Percentiles rank a stretch among this genome's conserved stretches.
These are phyloP conservation scores for Lagopus muta DNA, from an alignment of 2,113 vertebrate species.

Conservation along the genomic window DNA sequence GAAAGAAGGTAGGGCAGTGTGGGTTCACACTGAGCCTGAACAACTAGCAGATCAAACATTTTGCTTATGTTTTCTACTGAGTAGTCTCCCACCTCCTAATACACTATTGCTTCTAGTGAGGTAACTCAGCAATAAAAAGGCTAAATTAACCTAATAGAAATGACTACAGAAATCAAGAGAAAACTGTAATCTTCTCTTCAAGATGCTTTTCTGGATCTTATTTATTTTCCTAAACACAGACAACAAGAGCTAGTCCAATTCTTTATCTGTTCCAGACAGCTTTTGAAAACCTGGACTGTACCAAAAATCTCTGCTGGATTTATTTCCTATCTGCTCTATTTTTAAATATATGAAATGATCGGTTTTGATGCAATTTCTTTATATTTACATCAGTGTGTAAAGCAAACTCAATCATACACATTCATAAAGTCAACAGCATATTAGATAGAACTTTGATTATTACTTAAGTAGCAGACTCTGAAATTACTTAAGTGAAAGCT, in stretches of 20 bases:
- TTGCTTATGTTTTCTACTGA: not conserved
- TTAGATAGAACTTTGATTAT: constrained; percentile 26
- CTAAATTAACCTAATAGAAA: not conserved
- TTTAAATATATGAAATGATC: not conserved
- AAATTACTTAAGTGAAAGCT: constrained; percentile 39
- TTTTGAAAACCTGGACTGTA: not conserved
- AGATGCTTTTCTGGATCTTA: not conserved
- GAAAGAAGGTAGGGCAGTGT: not conserved
- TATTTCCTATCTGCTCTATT: not conserved
- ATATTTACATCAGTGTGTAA: not conserved
- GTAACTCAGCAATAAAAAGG: not conserved
- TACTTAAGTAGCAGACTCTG: constrained; percentile 1
- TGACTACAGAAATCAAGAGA: not conserved
- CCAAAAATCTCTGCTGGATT: not conserved
- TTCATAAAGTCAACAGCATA: constrained; percentile 13
- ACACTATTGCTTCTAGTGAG: not conserved
- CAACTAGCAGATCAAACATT: not conserved
- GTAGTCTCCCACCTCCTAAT: not conserved
- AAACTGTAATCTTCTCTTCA: not conserved
- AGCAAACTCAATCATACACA: not conserved
- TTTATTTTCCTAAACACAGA: not conserved
- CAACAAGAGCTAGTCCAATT: not conserved
- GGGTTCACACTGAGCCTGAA: not conserved
- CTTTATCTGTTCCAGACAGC: not conserved
- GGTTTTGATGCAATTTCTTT: not conserved